Evolutionary conservation across 2,113 vertebrate genomes (phyloP).

Genomic region (Eulemur macaco): DNA sequence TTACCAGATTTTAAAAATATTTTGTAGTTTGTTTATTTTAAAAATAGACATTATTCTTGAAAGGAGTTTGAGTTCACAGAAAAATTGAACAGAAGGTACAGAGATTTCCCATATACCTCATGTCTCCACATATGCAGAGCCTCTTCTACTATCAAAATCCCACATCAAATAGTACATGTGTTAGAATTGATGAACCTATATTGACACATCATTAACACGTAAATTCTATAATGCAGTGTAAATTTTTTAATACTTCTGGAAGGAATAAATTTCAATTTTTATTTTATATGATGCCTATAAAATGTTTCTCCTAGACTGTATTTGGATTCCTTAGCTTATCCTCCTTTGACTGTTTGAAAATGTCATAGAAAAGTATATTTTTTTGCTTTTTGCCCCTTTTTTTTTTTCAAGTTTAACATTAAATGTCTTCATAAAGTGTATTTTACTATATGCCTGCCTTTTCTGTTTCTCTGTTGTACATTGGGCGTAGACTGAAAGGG

Average conservation of each 20-base stretch:
- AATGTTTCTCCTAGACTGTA: slow-evolving; percentile 9
- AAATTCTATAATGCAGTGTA: background rate
- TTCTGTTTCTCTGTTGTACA: background rate
- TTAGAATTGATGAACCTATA: background rate
- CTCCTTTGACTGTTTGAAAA: background rate
- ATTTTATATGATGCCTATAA: background rate
- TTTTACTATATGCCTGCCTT: background rate
- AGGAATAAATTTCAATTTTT: slow-evolving; percentile 23
- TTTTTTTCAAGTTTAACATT: slow-evolving; percentile 4
- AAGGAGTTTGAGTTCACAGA: background rate
- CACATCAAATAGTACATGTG: background rate
- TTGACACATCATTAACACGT: background rate
- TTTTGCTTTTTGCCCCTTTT: background rate
- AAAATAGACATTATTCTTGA: background rate
- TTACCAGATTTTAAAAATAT: slow-evolving; percentile 33
- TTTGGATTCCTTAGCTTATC: slow-evolving; percentile 34
- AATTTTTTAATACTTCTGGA: background rate
- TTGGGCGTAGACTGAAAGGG: background rate
- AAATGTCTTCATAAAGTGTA: background rate
- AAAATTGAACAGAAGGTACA: background rate
- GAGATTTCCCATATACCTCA: background rate
- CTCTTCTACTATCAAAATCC: background rate
- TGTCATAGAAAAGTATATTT: background rate
- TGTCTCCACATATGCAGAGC: background rate
- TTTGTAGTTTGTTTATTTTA: background rate